These are phyloP conservation scores for Loriculus beryllinus DNA, from an alignment of 2,797 vertebrate species.

Conservation along the genomic window DNA sequence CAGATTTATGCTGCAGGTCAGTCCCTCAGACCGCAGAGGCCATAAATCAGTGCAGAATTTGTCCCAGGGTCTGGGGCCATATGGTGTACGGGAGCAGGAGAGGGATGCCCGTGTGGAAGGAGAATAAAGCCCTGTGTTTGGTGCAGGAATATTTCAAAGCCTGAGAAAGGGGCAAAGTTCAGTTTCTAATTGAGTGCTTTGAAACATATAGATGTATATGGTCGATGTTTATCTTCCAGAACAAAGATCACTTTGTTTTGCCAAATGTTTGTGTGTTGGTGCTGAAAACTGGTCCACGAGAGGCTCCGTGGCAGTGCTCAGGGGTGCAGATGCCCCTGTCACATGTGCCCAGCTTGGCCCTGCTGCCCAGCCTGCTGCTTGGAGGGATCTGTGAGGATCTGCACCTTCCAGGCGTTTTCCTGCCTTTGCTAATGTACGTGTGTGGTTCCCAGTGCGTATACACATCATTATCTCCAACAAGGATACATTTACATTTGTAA, in stretches of 20 bases:
- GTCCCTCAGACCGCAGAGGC: background rate
- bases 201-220: conserved; percentile 42
- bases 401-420: rapidly evolving
- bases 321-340: background rate
- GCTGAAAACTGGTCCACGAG: background rate
- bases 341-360: background rate
- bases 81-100: background rate
- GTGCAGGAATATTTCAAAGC: conserved; percentile 39
- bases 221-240: conserved; percentile 46
- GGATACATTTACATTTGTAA: background rate
- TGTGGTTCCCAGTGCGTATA: background rate
- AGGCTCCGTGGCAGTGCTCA: background rate
- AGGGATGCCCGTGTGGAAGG: background rate
- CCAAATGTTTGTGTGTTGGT: background rate
- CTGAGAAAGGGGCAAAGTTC: conserved; percentile 62
- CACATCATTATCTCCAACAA: background rate
- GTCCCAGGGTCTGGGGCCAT: conserved; percentile 22
- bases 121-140: conserved; percentile 2
- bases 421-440: background rate
- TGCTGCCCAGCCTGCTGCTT: background rate
- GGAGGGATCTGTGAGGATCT: background rate
- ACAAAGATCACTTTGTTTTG: conserved; percentile 45
- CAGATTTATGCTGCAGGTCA: background rate
- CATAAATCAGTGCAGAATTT: conserved; percentile 35
- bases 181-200: conserved; percentile 53